These are phyloP conservation scores for Peribatodes rhomboidaria DNA, from an alignment of 2,888 invertebrate genomes.

Conservation along the genomic window DNA sequence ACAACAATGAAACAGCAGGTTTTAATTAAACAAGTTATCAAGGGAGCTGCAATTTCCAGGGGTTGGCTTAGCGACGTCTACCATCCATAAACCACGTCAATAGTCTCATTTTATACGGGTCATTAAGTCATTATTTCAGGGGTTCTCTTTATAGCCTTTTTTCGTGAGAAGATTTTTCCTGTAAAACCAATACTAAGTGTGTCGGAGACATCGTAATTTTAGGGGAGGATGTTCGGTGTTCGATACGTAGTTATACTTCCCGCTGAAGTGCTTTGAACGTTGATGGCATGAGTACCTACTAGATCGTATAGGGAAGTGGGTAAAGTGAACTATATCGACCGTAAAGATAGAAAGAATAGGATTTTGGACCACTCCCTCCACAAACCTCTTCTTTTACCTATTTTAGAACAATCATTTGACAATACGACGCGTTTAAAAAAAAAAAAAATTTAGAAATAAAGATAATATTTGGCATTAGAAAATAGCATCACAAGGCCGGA, in stretches of 20 bases:
- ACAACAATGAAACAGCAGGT: constrained; percentile 14
- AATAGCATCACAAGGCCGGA: too few relatives aligned
- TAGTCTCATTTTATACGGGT: constrained; percentile 49
- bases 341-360: not conserved
- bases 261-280: constrained; percentile 17
- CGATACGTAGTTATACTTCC: constrained; percentile 22
- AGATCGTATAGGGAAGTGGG: not conserved
- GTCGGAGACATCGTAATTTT: constrained; percentile 39
- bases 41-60: constrained; percentile 37
- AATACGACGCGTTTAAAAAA: too few relatives aligned
- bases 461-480: too few relatives aligned
- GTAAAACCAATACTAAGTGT: constrained; percentile 40
- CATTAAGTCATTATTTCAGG: constrained; percentile 50
- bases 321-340: not conserved
- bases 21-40: constrained; percentile 34
- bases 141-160: constrained; percentile 47
- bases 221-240: constrained; percentile 24
- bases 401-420: too few relatives aligned
- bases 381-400: too few relatives aligned
- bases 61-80: constrained; percentile 39
- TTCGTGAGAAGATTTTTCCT: constrained; percentile 45
- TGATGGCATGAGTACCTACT: constrained; percentile 2
- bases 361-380: not conserved
- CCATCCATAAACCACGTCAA: constrained; percentile 47
- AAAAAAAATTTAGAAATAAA: too few relatives aligned